phyloP scores from a whole-genome alignment of 2,888 invertebrate genomes.

The Dioctria rufipes region DNA sequence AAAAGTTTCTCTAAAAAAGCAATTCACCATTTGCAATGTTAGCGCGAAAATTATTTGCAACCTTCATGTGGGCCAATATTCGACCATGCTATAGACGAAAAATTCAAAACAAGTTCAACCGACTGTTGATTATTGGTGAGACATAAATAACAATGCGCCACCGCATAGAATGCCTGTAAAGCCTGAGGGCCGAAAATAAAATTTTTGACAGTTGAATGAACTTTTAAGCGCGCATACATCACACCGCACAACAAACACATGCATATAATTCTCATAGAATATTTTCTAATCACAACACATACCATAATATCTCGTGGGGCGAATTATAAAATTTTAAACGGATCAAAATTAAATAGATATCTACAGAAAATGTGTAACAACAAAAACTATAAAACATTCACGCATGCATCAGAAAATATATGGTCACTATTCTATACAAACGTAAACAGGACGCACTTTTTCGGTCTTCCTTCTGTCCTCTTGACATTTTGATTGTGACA shows the following conservation, averaged over 20 bases:
- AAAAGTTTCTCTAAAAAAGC: not conserved
- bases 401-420: slow-evolving; percentile 14
- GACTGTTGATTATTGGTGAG: slow-evolving; percentile 43
- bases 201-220: slow-evolving; percentile 60
- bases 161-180: slow-evolving; percentile 5
- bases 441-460: slow-evolving; percentile 44
- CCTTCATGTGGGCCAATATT: slow-evolving; percentile 45
- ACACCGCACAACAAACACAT: not conserved
- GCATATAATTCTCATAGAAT: not conserved
- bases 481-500: slow-evolving; percentile 47
- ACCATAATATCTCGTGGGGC: not conserved
- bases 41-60: slow-evolving; percentile 48
- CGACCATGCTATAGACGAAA: slow-evolving; percentile 12
- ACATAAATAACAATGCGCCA: slow-evolving; percentile 7
- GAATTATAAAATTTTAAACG: not conserved
- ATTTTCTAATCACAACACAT: too few relatives aligned
- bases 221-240: slow-evolving; percentile 47
- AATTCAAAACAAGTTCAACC: slow-evolving; percentile 46
- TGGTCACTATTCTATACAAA: slow-evolving; percentile 15
- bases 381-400: slow-evolving; percentile 21
- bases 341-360: not conserved
- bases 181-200: slow-evolving; percentile 15
- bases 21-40: not conserved
- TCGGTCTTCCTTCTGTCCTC: slow-evolving; percentile 32
- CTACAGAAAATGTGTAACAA: too few relatives aligned